Percentiles rank a stretch among this genome's conserved stretches.
Evolutionary conservation across 53 echinoderm and acorn worm genomes (phyloP).

Genomic region (Paracentrotus lividus): DNA sequence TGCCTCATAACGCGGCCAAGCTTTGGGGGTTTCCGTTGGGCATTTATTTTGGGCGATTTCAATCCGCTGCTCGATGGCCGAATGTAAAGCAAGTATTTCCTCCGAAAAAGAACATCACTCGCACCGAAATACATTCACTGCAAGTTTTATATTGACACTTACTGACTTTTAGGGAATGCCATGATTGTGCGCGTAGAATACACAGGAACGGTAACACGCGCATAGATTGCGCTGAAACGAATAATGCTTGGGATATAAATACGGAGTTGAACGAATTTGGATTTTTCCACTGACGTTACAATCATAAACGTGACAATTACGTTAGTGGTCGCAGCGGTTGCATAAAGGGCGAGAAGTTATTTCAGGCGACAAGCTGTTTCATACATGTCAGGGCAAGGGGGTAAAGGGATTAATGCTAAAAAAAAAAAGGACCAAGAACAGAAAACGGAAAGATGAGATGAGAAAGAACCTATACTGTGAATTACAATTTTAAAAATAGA

Average conservation of each 20-base stretch:
- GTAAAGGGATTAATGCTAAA: too few species aligned
- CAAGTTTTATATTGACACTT: neutral
- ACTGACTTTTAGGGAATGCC: neutral
- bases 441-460: too few species aligned
- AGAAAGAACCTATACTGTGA: too few species aligned
- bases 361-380: too few species aligned
- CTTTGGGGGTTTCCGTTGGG: constrained; percentile 32
- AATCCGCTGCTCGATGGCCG: constrained; percentile 15
- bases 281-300: too few species aligned
- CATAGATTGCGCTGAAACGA: neutral
- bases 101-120: neutral
- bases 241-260: too few species aligned
- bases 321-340: neutral
- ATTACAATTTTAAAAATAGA: too few species aligned
- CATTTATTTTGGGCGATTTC: constrained; percentile 44
- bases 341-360: too few species aligned
- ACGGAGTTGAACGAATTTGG: too few species aligned
- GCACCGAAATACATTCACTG: neutral
- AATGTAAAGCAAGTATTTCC: constrained; percentile 18
- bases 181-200: constrained; percentile 13
- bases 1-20: constrained; percentile 16
- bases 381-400: too few species aligned
- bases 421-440: too few species aligned
- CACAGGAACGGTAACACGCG: neutral
- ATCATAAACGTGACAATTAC: neutral